Base-by-base conservation (phyloP, 2,113 vertebrate species). In the Siniperca chuatsi region DNA sequence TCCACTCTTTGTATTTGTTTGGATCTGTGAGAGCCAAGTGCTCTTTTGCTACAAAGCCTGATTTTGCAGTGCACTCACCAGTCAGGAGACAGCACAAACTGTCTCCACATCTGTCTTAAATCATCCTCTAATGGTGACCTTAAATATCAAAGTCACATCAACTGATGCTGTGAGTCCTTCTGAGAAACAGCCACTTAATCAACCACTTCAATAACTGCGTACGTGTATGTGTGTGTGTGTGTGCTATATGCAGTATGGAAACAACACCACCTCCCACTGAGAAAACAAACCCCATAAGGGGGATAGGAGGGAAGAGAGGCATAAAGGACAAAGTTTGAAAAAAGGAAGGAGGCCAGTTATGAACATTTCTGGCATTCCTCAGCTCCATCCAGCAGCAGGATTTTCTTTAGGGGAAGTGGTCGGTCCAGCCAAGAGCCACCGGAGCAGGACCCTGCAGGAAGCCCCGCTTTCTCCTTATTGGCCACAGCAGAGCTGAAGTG, bases 301-400 rank as follows among this genome's bases (percentile, higher is more conserved):
- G 55, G 75, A 66, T 6, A n/a, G 50, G 35, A 54, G 58, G 55
- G 60, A 62, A 85, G 29, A 68, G 23, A 87, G 62, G 60, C 81
- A 68, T 73, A 78, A 90, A 70, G 44, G 79, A 89, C 42, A 12
- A 29, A 3, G 65, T 68, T 42, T 65, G 66, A 67, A 58, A 72
- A 64, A 66, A 82, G 66, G 37, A 87, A 71, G 74, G 60, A 87
- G 74, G 75, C 64, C 20, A 79, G 78, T 79, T 86, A 72, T 88
- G 83, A 82, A 87, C 89, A 95, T 94, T 92, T 91, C 80, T 93
- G 80, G 42, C 81, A 92, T 94, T 92, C 93, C 92, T 88, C 60
- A 29, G 78, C 89, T 83, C 79, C 82, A 72, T 37, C 85, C 81
- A 89, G 82, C 89, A 88, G 81, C 84, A 79, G 84, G 82, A 89